phyloP scores from a whole-genome alignment of 2,797 vertebrate species.

The Mormyrops attenuatus region DNA sequence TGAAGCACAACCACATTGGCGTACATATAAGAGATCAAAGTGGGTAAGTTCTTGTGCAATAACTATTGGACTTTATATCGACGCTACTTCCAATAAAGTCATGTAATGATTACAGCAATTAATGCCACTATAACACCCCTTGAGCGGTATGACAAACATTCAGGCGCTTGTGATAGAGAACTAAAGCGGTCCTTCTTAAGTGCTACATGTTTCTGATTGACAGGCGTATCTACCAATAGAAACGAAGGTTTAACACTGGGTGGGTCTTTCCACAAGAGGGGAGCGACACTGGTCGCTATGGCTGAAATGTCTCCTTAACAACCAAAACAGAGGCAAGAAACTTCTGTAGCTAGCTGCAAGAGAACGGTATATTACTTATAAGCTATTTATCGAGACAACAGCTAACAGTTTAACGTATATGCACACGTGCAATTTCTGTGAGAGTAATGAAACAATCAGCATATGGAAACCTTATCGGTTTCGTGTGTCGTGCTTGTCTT shows the following conservation, averaged over 20 bases:
- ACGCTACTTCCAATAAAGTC: background rate
- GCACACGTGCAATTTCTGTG: background rate
- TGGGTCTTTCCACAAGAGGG: constrained; percentile 27
- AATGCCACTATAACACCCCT: background rate
- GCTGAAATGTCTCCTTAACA: constrained; percentile 60
- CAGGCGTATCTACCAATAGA: constrained; percentile 38
- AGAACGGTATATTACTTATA: constrained; percentile 42
- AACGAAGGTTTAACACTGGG: constrained; percentile 23
- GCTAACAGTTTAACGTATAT: background rate
- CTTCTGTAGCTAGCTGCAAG: constrained; percentile 42
- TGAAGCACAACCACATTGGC: background rate
- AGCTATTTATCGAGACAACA: background rate
- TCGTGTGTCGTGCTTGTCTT: background rate
- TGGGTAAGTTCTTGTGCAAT: background rate
- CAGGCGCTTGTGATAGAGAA: background rate
- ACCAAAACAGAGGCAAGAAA: constrained; percentile 49
- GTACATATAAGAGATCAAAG: background rate
- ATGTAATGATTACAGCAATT: background rate
- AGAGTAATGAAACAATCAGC: background rate
- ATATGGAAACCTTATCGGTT: background rate
- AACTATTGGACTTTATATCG: background rate
- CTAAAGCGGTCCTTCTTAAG: background rate
- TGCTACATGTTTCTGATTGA: constrained; percentile 37
- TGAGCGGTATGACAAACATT: background rate
- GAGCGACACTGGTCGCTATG: constrained; percentile 43